Percentiles rank a stretch among this genome's conserved stretches.
Evolutionary conservation across 2,113 vertebrate genomes (phyloP).

Genomic region (Oreochromis spilurus): DNA sequence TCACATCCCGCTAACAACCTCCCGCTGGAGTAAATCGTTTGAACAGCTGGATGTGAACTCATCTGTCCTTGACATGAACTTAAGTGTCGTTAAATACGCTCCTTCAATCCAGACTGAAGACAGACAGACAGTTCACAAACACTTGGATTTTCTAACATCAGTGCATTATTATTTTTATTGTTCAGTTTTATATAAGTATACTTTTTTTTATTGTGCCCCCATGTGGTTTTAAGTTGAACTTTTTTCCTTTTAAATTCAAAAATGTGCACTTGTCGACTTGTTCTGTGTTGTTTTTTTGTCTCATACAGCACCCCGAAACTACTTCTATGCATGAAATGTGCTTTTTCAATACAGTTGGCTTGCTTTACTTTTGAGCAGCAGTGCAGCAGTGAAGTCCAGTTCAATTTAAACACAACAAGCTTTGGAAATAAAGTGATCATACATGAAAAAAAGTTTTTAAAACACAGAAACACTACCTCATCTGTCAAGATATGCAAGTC

Average conservation of each 20-base stretch:
- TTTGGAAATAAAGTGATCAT: neutral
- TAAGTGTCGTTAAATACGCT: neutral
- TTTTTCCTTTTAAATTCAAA: neutral
- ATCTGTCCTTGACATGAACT: neutral
- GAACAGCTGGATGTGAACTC: neutral
- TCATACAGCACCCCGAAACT: neutral
- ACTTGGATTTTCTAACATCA: neutral
- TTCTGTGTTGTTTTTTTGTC: neutral
- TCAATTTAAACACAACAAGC: neutral
- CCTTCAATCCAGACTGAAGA: neutral
- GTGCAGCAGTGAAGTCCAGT: neutral
- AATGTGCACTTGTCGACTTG: neutral
- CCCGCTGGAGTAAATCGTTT: neutral
- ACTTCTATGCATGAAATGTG: neutral
- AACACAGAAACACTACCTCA: neutral
- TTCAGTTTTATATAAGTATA: neutral
- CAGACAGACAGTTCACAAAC: neutral
- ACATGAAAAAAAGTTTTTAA: neutral
- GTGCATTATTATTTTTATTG: neutral
- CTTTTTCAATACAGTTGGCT: neutral
- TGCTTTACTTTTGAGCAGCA: neutral
- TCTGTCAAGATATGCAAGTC: neutral
- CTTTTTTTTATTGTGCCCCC: neutral
- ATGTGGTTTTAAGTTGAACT: neutral
- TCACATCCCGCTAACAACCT: conserved; percentile 4